Evolutionary conservation across 2,797 vertebrate species (phyloP).

Genomic region (Bryconaethiops microstoma): DNA sequence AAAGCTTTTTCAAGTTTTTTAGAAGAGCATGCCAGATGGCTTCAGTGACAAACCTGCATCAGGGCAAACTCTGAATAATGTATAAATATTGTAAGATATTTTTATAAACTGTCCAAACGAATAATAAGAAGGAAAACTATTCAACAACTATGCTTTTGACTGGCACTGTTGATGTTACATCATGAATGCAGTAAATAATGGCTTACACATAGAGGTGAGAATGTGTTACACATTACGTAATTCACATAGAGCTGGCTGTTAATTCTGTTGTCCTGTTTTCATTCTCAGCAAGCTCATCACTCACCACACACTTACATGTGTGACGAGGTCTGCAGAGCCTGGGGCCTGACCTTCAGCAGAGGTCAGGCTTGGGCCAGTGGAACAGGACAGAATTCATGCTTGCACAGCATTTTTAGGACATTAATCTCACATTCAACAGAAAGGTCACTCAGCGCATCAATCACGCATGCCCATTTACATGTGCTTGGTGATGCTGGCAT

Average conservation of each 20-base stretch:
- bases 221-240: too few species aligned
- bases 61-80: too few species aligned
- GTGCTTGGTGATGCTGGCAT: slow-evolving; percentile 35
- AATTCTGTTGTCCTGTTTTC: neutral
- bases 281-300: neutral
- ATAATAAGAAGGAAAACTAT: too few species aligned
- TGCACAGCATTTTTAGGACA: slow-evolving; percentile 68
- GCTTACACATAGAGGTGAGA: too few species aligned
- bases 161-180: too few species aligned
- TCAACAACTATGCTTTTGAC: too few species aligned
- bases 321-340: slow-evolving; percentile 45
- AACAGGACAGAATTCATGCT: slow-evolving; percentile 64
- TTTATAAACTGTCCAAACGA: too few species aligned
- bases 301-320: neutral
- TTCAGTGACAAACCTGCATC: too few species aligned
- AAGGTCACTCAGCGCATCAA: slow-evolving; percentile 71
- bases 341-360: slow-evolving; percentile 68
- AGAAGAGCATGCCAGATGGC: too few species aligned
- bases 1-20: too few species aligned
- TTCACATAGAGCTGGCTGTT: neutral
- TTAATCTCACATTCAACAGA: slow-evolving; percentile 73
- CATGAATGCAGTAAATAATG: too few species aligned
- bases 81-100: too few species aligned
- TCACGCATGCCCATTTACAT: slow-evolving; percentile 9
- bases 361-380: slow-evolving; percentile 47